These are phyloP conservation scores for Sebastes umbrosus DNA, from an alignment of 2,797 vertebrate species.

Conservation along the genomic window DNA sequence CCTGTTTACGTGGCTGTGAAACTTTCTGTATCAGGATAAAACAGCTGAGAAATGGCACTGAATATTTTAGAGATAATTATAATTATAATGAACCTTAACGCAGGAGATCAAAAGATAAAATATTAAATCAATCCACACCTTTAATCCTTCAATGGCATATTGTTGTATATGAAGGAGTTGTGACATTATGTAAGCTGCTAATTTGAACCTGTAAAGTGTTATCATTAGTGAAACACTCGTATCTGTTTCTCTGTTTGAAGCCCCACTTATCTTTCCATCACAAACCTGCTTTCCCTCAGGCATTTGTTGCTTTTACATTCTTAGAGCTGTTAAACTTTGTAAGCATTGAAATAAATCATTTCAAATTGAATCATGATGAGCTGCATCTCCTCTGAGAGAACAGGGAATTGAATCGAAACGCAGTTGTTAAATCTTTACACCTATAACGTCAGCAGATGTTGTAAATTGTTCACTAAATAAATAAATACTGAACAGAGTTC, in stretches of 20 bases:
- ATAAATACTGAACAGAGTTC: neutral
- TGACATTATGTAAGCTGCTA: neutral
- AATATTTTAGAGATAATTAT: neutral
- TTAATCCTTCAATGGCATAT: neutral
- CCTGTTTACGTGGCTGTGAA: neutral
- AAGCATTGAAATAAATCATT: slow-evolving; percentile 32
- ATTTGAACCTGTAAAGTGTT: slow-evolving; percentile 1
- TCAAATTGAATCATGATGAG: slow-evolving; percentile 43
- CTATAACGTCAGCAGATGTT: neutral
- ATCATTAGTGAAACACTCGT: slow-evolving; percentile 8
- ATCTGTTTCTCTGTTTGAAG: slow-evolving; percentile 34
- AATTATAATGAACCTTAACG: neutral
- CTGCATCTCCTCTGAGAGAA: slow-evolving; percentile 13
- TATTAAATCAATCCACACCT: neutral
- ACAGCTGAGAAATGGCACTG: neutral
- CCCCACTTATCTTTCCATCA: slow-evolving; percentile 49
- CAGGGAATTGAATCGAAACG: slow-evolving; percentile 5
- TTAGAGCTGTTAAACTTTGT: slow-evolving; percentile 12
- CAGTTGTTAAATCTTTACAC: slow-evolving; percentile 19
- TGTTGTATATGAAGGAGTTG: neutral
- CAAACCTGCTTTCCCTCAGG: slow-evolving; percentile 26
- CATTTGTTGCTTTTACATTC: slow-evolving; percentile 35
- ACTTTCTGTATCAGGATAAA: neutral
- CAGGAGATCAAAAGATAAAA: neutral
- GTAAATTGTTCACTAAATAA: neutral